Conservation (phyloP, 2,113 vertebrate species). For the Caranx ignobilis region DNA sequence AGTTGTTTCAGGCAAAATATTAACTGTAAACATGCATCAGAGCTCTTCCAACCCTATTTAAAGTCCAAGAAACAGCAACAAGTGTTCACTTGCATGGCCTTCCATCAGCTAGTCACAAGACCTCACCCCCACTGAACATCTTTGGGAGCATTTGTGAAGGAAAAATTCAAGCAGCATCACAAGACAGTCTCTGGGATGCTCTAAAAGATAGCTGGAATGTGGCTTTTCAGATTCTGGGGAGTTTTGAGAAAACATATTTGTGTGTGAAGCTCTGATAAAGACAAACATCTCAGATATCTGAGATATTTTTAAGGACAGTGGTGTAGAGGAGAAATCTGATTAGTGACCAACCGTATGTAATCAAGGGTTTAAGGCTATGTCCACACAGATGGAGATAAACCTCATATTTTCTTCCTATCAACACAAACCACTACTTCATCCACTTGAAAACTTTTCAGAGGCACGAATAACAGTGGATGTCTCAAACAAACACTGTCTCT, state of each 20-base stretch:
- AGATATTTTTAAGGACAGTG: constrained; percentile 13
- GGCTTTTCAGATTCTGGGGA: background rate
- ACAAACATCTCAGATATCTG: constrained; percentile 8
- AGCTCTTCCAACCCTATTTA: constrained; percentile 17
- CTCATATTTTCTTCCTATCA: background rate
- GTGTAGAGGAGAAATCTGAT: constrained; percentile 25
- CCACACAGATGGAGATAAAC: constrained; percentile 21
- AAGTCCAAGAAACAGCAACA: constrained; percentile 33
- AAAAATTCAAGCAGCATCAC: constrained; percentile 53
- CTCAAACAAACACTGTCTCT: background rate
- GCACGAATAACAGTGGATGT: background rate
- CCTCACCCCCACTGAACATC: constrained; percentile 36
- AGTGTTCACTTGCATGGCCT: constrained; percentile 35
- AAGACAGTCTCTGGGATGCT: constrained; percentile 54
- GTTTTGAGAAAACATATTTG: background rate
- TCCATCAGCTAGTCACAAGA: constrained; percentile 70
- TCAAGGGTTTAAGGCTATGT: constrained; percentile 26
- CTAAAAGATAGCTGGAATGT: constrained; percentile 53
- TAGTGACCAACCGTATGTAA: constrained; percentile 26
- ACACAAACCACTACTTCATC: background rate
- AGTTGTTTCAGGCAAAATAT: constrained; percentile 27
- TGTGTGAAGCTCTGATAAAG: constrained; percentile 12
- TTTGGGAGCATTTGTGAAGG: constrained; percentile 36
- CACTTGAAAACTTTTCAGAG: background rate
- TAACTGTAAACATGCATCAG: constrained; percentile 23